Evolutionary conservation across 2,888 invertebrate species (phyloP), one percentile per base, ranked within the genome.

Genomic region (Cheilosia soror): DNA sequence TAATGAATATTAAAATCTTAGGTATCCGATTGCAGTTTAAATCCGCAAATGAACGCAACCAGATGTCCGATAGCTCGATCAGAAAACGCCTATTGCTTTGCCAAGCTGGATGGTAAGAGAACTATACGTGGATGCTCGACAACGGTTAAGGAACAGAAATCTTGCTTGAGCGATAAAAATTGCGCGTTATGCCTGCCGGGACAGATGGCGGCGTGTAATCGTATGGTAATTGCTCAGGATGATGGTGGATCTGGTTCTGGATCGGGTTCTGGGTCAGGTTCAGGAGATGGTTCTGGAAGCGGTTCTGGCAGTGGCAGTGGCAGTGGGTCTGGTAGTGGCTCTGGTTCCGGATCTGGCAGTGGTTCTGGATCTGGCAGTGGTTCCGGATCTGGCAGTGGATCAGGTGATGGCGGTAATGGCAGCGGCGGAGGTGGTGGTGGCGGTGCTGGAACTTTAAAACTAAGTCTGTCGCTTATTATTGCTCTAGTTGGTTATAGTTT

Each of bases 61-160:
- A 82, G 87, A 44, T 90, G 90, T 86, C 87, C 87, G 0, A 75
- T 89, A 44, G 73, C 88, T 5, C 79, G 87, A 55, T 79, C 89
- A 0, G 62, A 71, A 5, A 89, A 89, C 80, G 75, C 88, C 5
- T 90, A 88, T 69, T 90, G 90, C 51, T 89, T 87, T 68, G 85
- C 87, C 0, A 86, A 75, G 5, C 40, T 85, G 1, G 79, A 87
- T 29, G 88, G 73, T 5, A 55, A 75, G 9, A 71, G 73, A 2
- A 84, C 82, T 0, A 71, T 84, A 42, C 89, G 89, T 6, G 89
- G 89, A 2, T 90, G 90, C 65, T 83, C 88, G 2, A 80, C 83
- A 9, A 83, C 79, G 15, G 82, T 88, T 9, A 62, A 76, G 3
- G 84, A 88, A 15, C 89, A 89, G 76, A 87, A 60, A 27, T 27